Percentiles rank a stretch among this genome's conserved stretches.
Evolutionary conservation across 2,113 vertebrate genomes (phyloP).

Genomic region (Rhabdornis inornatus): DNA sequence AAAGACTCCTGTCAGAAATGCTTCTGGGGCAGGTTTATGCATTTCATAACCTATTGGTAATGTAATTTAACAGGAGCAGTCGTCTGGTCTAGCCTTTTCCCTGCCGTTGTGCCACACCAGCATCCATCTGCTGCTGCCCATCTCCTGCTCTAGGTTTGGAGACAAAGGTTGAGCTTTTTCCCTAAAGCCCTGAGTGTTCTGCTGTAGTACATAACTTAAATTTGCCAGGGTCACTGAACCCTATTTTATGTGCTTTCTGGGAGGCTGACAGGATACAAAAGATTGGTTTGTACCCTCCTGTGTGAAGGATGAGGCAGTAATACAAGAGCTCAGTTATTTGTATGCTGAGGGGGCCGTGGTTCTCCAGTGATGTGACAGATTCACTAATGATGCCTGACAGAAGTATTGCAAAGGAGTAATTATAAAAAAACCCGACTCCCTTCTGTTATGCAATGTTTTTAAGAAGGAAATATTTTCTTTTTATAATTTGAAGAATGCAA

Average conservation of each 20-base stretch:
- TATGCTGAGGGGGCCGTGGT: conserved; percentile 53
- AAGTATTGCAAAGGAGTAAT: conserved; percentile 74
- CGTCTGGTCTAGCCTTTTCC: background rate
- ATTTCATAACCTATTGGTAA: background rate
- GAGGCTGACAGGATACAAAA: conserved; percentile 78
- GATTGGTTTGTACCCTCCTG: conserved; percentile 75
- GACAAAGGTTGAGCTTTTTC: conserved; percentile 22
- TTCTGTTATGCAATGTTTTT: background rate
- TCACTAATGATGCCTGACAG: conserved; percentile 79
- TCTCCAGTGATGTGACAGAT: conserved; percentile 71
- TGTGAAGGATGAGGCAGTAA: conserved; percentile 69
- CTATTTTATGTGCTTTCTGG: conserved; percentile 66
- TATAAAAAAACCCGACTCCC: background rate
- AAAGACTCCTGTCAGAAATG: background rate
- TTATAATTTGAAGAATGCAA: background rate
- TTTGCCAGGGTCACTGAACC: conserved; percentile 65
- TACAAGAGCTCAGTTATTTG: conserved; percentile 68
- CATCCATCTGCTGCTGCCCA: background rate
- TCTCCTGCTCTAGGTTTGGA: background rate
- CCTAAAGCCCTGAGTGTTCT: conserved; percentile 16
- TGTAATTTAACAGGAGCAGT: background rate
- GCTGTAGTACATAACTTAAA: conserved; percentile 37
- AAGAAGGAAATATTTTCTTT: background rate
- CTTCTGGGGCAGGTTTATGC: background rate
- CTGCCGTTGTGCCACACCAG: background rate